phyloP scores from a whole-genome alignment of 2,113 vertebrate species.

The Athene noctua region DNA sequence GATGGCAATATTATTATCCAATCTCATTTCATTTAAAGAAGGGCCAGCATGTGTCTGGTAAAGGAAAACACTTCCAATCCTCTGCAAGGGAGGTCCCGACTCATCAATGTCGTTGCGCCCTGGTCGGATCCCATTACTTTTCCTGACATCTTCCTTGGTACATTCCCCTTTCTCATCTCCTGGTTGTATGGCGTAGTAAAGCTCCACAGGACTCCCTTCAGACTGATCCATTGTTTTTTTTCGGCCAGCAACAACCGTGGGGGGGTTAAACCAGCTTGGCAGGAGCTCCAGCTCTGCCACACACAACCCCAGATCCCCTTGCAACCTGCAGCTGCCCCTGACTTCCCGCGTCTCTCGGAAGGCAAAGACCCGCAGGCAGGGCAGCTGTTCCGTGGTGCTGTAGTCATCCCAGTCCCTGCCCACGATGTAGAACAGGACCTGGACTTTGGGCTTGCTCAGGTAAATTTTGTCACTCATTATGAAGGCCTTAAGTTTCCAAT shows the following conservation, averaged over 20 bases:
- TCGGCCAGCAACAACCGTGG: constrained; percentile 75
- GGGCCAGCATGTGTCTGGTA: constrained; percentile 78
- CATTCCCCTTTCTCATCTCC: constrained; percentile 73
- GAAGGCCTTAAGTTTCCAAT: constrained; percentile 85
- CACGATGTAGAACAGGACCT: constrained; percentile 86
- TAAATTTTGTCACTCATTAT: constrained; percentile 81
- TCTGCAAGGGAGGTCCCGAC: constrained; percentile 81
- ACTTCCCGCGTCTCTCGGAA: constrained; percentile 90
- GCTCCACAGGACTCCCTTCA: constrained; percentile 83
- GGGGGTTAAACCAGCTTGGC: constrained; percentile 80
- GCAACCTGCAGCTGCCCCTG: constrained; percentile 79
- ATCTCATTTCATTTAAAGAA: constrained; percentile 77
- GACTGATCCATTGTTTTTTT: constrained; percentile 70
- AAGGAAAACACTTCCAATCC: constrained; percentile 89
- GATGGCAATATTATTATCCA: constrained; percentile 83
- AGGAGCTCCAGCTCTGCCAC: constrained; percentile 82
- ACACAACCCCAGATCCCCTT: constrained; percentile 82
- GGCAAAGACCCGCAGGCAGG: constrained; percentile 85
- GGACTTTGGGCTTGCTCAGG: constrained; percentile 80
- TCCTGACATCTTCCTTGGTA: constrained; percentile 51
- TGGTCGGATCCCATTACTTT: constrained; percentile 26
- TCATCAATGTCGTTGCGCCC: constrained; percentile 75
- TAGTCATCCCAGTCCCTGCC: constrained; percentile 84
- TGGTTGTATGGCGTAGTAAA: constrained; percentile 82
- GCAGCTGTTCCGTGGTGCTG: constrained; percentile 72